A percentile compares a stretch with the other conserved stretches of the same genome.
Evolutionary conservation across 2,113 vertebrate genomes (phyloP).

Genomic region (Thunnus thynnus): DNA sequence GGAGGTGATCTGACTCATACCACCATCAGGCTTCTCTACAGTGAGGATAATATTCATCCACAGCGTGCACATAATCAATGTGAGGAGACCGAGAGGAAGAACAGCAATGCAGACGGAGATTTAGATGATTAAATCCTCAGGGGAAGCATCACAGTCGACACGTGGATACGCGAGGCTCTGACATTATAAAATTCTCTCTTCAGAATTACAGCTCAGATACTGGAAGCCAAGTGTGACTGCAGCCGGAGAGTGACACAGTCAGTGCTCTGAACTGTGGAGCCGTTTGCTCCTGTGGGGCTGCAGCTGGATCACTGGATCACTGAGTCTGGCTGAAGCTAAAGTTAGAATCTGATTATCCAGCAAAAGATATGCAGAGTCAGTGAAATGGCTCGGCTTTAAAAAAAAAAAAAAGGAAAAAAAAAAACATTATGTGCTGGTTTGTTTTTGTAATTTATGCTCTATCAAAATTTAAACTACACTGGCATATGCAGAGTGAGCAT

Average conservation of each 20-base stretch:
- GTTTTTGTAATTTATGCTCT: no score
- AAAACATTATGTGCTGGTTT: no score
- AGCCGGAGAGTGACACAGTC: slow-evolving; percentile 45
- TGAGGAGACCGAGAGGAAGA: not conserved
- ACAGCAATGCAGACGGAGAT: not conserved
- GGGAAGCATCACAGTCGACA: slow-evolving; percentile 27
- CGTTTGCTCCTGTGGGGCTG: slow-evolving; percentile 7
- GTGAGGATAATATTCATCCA: not conserved
- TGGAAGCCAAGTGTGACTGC: slow-evolving; percentile 57
- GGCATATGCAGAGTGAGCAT: no score
- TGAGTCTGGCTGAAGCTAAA: no score
- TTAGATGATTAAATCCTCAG: not conserved
- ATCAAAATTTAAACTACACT: no score
- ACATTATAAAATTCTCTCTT: slow-evolving; percentile 52
- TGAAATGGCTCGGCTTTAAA: no score
- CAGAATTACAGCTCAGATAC: slow-evolving; percentile 34
- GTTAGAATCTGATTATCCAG: no score
- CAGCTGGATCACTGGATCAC: no score
- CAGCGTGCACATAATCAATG: not conserved
- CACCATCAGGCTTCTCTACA: not conserved
- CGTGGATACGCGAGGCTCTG: slow-evolving; percentile 42
- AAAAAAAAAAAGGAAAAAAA: no score
- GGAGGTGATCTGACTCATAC: not conserved
- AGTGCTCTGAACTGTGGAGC: slow-evolving; percentile 48
- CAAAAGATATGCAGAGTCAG: no score